These are phyloP conservation scores for Phallusia fumigata DNA, from an alignment of 23 tunicate species.

Conservation along the genomic window DNA sequence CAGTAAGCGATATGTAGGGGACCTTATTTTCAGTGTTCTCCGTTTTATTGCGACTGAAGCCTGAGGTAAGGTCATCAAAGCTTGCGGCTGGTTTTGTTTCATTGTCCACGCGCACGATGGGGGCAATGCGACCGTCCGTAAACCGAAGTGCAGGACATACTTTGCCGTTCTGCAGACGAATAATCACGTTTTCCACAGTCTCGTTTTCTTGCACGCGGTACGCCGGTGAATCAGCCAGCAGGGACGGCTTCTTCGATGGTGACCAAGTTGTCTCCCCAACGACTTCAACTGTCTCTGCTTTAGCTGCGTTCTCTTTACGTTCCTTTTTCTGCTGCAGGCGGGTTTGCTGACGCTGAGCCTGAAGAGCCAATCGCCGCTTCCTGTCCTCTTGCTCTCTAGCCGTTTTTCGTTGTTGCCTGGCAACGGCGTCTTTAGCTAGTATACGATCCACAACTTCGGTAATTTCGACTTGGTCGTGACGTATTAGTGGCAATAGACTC, in stretches of 20 bases:
- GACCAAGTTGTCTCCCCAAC: conserved; percentile 9
- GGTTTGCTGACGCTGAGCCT: conserved; percentile 11
- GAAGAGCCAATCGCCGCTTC: conserved; percentile 25
- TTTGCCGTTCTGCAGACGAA: conserved; percentile 63
- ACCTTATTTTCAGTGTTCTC: neutral
- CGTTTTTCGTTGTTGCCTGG: conserved; percentile 31
- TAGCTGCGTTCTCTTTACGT: neutral
- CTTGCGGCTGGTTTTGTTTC: conserved; percentile 34
- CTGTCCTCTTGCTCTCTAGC: conserved; percentile 40
- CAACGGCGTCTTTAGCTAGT: conserved; percentile 41
- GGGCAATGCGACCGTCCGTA: conserved; percentile 64
- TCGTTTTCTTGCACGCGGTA: neutral
- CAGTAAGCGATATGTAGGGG: conserved; percentile 43
- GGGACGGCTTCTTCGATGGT: conserved; percentile 16
- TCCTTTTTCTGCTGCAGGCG: neutral
- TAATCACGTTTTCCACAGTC: conserved; percentile 26
- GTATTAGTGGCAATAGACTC: conserved; percentile 36
- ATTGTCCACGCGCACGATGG: conserved; percentile 45
- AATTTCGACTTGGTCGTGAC: conserved; percentile 40
- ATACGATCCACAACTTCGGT: conserved; percentile 47
- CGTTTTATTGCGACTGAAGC: neutral
- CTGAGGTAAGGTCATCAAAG: conserved; percentile 16
- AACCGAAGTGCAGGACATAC: conserved; percentile 57
- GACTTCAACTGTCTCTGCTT: neutral
- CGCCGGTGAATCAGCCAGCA: neutral